Percentiles rank a stretch among this genome's conserved stretches.
Evolutionary conservation across 2,888 invertebrate species (phyloP).

Genomic region (Andrena fulva): DNA sequence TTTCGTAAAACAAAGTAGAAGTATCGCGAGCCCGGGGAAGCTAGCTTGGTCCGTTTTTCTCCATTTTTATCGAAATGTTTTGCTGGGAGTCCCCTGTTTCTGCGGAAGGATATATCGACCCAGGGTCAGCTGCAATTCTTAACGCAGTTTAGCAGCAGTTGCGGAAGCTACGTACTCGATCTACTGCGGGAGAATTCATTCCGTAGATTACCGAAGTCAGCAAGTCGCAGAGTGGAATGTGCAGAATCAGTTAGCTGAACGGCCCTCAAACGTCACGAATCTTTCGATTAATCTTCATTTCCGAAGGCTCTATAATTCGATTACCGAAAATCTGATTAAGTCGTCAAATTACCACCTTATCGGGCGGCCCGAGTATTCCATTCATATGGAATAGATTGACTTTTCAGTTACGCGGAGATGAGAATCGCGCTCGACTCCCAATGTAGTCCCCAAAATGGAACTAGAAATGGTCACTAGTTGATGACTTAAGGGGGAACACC

Average conservation of each 20-base stretch:
- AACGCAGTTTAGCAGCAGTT: not conserved
- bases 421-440: not conserved
- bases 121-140: slow-evolving; percentile 14
- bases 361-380: not conserved
- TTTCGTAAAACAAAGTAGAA: no score
- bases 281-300: slow-evolving; percentile 53
- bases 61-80: not conserved
- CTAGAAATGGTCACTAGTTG: not conserved
- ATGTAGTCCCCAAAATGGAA: not conserved
- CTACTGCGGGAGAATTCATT: slow-evolving; percentile 27
- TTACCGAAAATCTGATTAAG: slow-evolving; percentile 53
- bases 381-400: slow-evolving; percentile 8
- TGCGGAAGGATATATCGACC: not conserved
- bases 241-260: slow-evolving; percentile 13
- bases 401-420: slow-evolving; percentile 7
- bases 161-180: not conserved
- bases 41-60: no score
- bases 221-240: slow-evolving; percentile 9
- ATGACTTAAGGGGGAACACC: not conserved
- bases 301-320: slow-evolving; percentile 41
- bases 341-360: slow-evolving; percentile 29
- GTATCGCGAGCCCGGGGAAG: no score
- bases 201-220: slow-evolving; percentile 40
- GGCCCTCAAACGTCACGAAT: slow-evolving; percentile 21
- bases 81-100: not conserved